A percentile compares a stretch with the other conserved stretches of the same genome.
phyloP scores from a whole-genome alignment of 2,888 invertebrate species.

The Asteroscopus sphinx region DNA sequence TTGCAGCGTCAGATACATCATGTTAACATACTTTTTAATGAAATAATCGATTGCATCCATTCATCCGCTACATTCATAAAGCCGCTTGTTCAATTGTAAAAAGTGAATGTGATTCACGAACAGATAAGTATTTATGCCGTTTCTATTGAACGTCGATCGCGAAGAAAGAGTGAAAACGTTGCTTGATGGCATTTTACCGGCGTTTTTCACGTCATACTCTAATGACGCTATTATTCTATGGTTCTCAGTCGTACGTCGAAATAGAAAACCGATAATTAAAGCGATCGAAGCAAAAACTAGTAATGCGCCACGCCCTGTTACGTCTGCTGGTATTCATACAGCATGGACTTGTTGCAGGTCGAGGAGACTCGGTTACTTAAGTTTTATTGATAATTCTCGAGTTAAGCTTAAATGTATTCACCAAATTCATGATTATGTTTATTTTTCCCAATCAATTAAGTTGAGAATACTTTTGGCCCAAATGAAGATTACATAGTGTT shows the following conservation, averaged over 20 bases:
- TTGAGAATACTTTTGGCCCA: not conserved
- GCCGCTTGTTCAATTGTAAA: slow-evolving; percentile 52
- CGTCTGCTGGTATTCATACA: slow-evolving; percentile 38
- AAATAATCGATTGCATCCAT: slow-evolving; percentile 49
- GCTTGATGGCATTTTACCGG: slow-evolving; percentile 56
- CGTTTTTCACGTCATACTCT: slow-evolving; percentile 69
- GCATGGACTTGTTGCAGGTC: slow-evolving; percentile 25
- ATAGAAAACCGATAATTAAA: slow-evolving; percentile 83
- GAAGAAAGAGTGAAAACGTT: slow-evolving; percentile 76
- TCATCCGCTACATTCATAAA: slow-evolving; percentile 33
- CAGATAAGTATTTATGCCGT: slow-evolving; percentile 57
- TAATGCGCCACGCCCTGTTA: slow-evolving; percentile 51
- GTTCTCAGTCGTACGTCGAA: slow-evolving; percentile 78
- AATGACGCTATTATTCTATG: slow-evolving; percentile 78
- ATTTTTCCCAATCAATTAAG: not conserved
- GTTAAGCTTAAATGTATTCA: slow-evolving; percentile 1
- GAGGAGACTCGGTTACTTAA: slow-evolving; percentile 32
- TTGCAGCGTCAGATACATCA: slow-evolving; percentile 24
- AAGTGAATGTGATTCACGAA: slow-evolving; percentile 67
- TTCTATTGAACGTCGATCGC: slow-evolving; percentile 66
- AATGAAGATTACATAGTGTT: not conserved
- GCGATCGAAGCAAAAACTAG: slow-evolving; percentile 63
- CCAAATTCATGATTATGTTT: not conserved
- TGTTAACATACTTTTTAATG: slow-evolving; percentile 33
- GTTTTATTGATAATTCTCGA: slow-evolving; percentile 12